Percentiles rank a stretch among this genome's conserved stretches.
Evolutionary conservation across 2,113 vertebrate genomes (phyloP).

Genomic region (Lasiurus borealis): DNA sequence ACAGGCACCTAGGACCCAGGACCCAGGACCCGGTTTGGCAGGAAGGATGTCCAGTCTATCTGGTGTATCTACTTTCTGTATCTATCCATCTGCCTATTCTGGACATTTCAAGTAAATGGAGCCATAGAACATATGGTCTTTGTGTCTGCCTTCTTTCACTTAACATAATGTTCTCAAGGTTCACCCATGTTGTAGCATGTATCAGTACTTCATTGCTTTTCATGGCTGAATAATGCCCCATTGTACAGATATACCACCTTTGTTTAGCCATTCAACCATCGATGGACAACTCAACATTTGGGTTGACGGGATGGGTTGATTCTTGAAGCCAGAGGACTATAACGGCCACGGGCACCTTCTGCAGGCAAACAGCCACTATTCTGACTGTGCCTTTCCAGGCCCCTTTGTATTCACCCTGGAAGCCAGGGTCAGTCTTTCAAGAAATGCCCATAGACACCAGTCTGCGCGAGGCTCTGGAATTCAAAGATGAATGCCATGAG

Average conservation of each 20-base stretch:
- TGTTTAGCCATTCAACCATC: background rate
- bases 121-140: background rate
- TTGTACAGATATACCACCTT: background rate
- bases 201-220: background rate
- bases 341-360: background rate
- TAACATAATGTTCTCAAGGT: background rate
- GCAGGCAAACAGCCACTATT: background rate
- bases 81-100: background rate
- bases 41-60: too few species aligned
- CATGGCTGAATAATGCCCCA: background rate
- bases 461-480: background rate
- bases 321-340: background rate
- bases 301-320: background rate
- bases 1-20: too few species aligned
- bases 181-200: background rate
- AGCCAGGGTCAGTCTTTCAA: background rate
- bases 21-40: too few species aligned
- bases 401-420: background rate
- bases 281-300: background rate
- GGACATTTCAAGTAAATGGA: conserved; percentile 6
- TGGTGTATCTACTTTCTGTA: background rate
- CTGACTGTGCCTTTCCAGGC: background rate
- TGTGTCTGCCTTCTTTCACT: background rate
- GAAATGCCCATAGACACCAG: background rate
- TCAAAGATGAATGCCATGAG: background rate